Conservation (phyloP, 92 coral and sea anemone genomes). For the Micromussa lordhowensis region DNA sequence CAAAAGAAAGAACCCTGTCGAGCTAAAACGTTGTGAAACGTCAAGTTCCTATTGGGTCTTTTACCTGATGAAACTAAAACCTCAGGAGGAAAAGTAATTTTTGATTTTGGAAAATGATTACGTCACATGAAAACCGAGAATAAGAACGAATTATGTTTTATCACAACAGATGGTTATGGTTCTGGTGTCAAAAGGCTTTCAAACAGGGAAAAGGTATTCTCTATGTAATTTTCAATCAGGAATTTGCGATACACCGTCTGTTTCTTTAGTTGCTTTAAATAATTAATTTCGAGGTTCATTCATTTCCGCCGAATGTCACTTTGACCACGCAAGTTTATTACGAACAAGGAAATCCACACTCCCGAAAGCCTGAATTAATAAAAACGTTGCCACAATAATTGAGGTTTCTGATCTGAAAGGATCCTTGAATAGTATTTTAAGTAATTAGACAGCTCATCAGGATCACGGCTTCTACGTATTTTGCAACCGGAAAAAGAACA, state of each 20-base stretch:
- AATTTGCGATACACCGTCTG: not conserved
- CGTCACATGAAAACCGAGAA: too few relatives aligned
- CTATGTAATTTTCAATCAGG: not conserved
- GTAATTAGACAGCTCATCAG: not conserved
- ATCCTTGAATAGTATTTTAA: not conserved
- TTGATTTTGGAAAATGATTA: too few relatives aligned
- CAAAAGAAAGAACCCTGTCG: too few relatives aligned
- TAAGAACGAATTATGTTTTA: too few relatives aligned
- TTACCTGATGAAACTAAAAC: too few relatives aligned
- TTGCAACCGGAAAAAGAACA: not conserved
- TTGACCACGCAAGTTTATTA: not conserved
- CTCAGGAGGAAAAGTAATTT: too few relatives aligned
- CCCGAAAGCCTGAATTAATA: not conserved
- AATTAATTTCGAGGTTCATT: not conserved
- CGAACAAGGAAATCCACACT: not conserved
- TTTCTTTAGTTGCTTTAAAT: not conserved
- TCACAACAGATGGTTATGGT: not conserved
- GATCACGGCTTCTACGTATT: not conserved
- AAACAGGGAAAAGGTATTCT: not conserved
- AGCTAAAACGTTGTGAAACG: too few relatives aligned
- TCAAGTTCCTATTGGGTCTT: too few relatives aligned
- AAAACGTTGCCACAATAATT: not conserved
- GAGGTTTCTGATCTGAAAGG: not conserved
- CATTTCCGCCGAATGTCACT: conserved; percentile 6
- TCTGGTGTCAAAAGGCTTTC: not conserved